These are phyloP conservation scores for Meliscaeva auricollis DNA, from an alignment of 2,888 invertebrate species.

Conservation along the genomic window DNA sequence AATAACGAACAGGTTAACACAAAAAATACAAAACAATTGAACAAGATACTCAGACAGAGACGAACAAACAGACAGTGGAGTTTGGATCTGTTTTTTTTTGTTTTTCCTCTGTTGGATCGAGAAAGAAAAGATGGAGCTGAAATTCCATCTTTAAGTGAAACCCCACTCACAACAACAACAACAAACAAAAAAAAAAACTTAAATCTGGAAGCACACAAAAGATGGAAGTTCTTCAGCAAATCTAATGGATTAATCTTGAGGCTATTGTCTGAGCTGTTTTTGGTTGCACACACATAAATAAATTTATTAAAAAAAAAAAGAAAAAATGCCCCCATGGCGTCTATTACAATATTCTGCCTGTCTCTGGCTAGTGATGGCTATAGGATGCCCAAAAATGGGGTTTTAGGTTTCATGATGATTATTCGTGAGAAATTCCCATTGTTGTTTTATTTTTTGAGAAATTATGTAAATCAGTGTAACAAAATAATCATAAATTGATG, in stretches of 20 bases:
- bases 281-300: neutral
- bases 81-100: too few species aligned
- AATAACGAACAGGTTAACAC: neutral
- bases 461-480: slow-evolving; percentile 62
- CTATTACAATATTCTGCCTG: neutral
- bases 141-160: neutral
- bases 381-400: neutral
- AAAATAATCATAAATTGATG: slow-evolving; percentile 4
- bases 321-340: neutral
- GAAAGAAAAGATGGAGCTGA: neutral
- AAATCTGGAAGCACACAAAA: neutral
- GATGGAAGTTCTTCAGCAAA: neutral
- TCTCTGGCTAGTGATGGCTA: too few species aligned
- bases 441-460: neutral
- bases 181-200: neutral
- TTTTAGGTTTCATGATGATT: neutral
- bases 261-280: neutral
- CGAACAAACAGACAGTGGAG: neutral
- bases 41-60: neutral
- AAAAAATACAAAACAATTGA: too few species aligned
- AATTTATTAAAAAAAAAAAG: neutral
- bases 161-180: neutral
- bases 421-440: neutral
- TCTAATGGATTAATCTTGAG: neutral
- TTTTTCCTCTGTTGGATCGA: neutral